A percentile compares a stretch with the other conserved stretches of the same genome.
These are phyloP conservation scores for Perodicticus potto DNA, from an alignment of 2,797 vertebrate species.

Conservation along the genomic window DNA sequence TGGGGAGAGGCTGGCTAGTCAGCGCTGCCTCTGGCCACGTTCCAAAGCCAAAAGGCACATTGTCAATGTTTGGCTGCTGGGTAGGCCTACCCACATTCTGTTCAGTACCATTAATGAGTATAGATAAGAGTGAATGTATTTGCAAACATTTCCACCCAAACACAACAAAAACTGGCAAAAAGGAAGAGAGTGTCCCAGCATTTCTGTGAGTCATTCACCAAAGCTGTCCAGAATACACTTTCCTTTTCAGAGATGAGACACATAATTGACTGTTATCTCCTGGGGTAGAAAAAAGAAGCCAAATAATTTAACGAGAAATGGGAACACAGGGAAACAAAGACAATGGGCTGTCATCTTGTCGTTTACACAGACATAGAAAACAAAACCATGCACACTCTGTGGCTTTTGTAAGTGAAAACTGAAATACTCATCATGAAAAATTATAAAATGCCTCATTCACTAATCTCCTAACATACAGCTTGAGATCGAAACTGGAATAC, in stretches of 20 bases:
- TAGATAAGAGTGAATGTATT: conserved; percentile 42
- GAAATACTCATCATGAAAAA: background rate
- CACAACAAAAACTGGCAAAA: conserved; percentile 58
- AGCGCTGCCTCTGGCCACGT: background rate
- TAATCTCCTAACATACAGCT: no score
- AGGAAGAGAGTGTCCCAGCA: background rate
- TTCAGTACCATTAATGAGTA: conserved; percentile 66
- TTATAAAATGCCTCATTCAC: background rate
- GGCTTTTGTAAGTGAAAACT: background rate
- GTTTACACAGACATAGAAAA: background rate
- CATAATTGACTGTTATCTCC: background rate
- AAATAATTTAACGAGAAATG: background rate
- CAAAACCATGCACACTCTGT: no score
- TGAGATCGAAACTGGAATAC: no score
- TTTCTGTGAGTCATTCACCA: conserved; percentile 69
- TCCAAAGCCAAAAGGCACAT: background rate
- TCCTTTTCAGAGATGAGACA: background rate
- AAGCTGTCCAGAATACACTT: background rate
- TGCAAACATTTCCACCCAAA: conserved; percentile 72
- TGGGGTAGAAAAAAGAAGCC: background rate
- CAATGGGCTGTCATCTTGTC: background rate
- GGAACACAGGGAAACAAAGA: background rate
- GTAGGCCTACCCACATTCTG: conserved; percentile 61
- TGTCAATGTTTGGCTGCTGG: conserved; percentile 12
- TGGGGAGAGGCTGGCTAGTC: background rate